Base-by-base conservation (phyloP, 2,797 vertebrate genomes). In the Sebastes iracundus region DNA sequence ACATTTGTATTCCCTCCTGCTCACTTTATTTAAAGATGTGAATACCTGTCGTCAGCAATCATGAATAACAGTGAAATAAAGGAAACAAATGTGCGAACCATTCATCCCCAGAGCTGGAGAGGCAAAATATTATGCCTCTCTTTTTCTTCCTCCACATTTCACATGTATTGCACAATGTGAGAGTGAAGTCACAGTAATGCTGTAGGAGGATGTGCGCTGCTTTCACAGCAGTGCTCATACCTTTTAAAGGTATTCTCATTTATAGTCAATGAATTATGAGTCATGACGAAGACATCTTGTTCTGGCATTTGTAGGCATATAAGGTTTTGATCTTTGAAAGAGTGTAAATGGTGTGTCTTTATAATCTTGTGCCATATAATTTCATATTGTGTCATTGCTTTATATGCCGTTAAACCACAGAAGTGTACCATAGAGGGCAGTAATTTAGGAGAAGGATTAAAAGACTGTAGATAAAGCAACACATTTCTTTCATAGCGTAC, bases 11-110 rank as follows among this genome's bases (percentile, higher is more conserved):
- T 68, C 61, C 22, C 20, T 52, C 38, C 58, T 74, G n/a, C 18
- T 79, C 59, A 70, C 23, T 59, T 56, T 53, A 20, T 42, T 22
- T 59, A 52, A 81, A 69, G 46, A 75, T 71, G 61, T 72, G 65
- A 82, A 30, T 22, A 73, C 60, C 46, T 73, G 61, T 79, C 82
- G 83, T 81, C 38, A 32, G 56, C 49, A 70, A 72, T 64, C 60
- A 67, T n/a, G 53, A 67, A 64, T 79, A 64, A 74, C n/a, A 59
- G 8, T n/a, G 28, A 46, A 52, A 64, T 33, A 77, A 75, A 75
- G 52, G 28, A 69, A 71, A 64, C 8, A 20, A 18, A 49, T 49
- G 46, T 20, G 46, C 20, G 9, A 11, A 10, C 9, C 9, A 22
- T 53, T 53, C 49, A 22, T 53, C 20, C n/a, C 20, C n/a, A 22